Base-by-base conservation (phyloP, 2,888 invertebrate species). In the Pantelozetes paolii region DNA sequence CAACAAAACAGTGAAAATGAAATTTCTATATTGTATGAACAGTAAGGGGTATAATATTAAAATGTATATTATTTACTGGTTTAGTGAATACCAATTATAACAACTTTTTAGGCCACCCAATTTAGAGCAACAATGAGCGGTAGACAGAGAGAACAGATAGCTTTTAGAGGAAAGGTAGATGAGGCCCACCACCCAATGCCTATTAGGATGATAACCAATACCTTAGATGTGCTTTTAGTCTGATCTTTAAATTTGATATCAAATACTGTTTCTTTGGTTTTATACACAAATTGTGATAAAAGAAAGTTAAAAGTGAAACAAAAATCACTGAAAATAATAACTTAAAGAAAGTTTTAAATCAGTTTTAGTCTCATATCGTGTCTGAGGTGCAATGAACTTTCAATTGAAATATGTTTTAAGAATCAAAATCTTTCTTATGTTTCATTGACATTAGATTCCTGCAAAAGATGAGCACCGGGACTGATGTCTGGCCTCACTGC, bases 81-180 rank as follows among this genome's bases (percentile, higher is more conserved):
- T 59, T 59, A 28, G 18, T 59, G 6, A 59, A 26, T 59, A 30
- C 28, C 30, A 28, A 28, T 59, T 59, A 59, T 59, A 59, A 59
- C 59, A 28, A 28, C 30, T 59, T 59, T 59, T 59, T 54, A 54
- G 54, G 59, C 59, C 59, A 59, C 30, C 59, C 28, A 13, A n/a
- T n/a, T n/a, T 28, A 30, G 28, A 30, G 30, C 9, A 59, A 59
- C 59, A 59, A 59, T 9, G 59, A 30, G n/a, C 28, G 18, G 15
- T 28, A 30, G 3, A 28, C 13, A 18, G 59, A 59, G 15, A 28
- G 28, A 28, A 28, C 13, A 28, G 59, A 59, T 28, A 9, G 20
- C 54, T 54, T 13, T 13, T 5, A 36, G 36, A 45, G 45, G 45
- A 45, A 45, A 45, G 18, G 45, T 15, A 13, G 45, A 45, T 15